phyloP scores from a whole-genome alignment of 2,888 invertebrate genomes.

The Bedellia somnulentella region DNA sequence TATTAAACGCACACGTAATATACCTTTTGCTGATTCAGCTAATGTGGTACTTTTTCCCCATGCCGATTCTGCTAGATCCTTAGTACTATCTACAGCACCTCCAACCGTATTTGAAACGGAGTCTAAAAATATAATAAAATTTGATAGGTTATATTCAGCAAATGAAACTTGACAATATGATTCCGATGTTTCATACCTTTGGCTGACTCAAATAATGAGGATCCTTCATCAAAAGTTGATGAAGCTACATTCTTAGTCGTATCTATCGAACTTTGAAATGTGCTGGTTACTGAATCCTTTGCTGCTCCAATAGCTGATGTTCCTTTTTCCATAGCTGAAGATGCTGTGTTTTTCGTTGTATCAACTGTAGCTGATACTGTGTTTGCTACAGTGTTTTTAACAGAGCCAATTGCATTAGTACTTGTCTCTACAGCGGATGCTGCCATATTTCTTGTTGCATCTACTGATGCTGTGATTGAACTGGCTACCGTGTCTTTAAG shows the following conservation, averaged over 20 bases:
- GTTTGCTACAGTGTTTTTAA: conserved; percentile 18
- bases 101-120: conserved; percentile 17
- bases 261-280: conserved; percentile 12
- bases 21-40: conserved; percentile 9
- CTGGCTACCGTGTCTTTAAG: conserved; percentile 8
- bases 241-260: conserved; percentile 13
- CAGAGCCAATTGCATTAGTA: no score
- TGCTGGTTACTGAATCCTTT: conserved; percentile 15
- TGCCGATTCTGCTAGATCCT: conserved; percentile 40
- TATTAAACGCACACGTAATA: no score
- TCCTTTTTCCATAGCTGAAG: conserved; percentile 43
- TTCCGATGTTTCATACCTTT: conserved; percentile 7
- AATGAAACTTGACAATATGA: background rate
- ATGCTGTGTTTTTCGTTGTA: conserved; percentile 43
- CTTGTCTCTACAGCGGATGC: conserved; percentile 24
- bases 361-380: conserved; percentile 36
- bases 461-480: conserved; percentile 16
- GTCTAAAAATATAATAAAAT: background rate
- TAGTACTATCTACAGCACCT: conserved; percentile 36
- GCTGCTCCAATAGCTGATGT: conserved; percentile 18
- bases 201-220: conserved; percentile 11
- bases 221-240: conserved; percentile 14
- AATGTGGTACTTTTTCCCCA: conserved; percentile 36
- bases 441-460: conserved; percentile 18
- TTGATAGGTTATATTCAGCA: background rate